Evolutionary conservation across 2,888 invertebrate species (phyloP), one percentile per base, ranked within the genome.

Genomic region (Patella depressa): DNA sequence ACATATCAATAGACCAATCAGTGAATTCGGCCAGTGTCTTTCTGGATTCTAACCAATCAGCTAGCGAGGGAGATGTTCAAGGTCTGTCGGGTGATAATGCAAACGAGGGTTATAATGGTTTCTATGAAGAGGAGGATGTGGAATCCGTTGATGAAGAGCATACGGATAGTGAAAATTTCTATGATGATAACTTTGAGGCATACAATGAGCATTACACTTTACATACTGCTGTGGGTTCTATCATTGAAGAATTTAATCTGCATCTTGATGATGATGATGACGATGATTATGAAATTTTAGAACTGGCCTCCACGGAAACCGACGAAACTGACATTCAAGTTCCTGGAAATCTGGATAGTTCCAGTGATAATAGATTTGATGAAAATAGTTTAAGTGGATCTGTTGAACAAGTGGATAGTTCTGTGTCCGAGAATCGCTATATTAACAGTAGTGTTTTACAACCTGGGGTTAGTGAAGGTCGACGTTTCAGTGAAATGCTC

Each of bases 161-260:
- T 78, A 86, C 88, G 0, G 87, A 88, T 81, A 86, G 87, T 81
- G 88, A 88, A 77, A 85, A 88, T 80, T 86, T 88, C 77, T 88
- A 88, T 75, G 89, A 89, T 78, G 89, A 89, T 80, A 86, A 88
- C 82, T 88, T 86, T 74, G 88, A 88, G 77, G 88, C 88, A 77
- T 88, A 88, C 75, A 88, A 88, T 74, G 88, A 89, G 78, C 88
- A 89, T 53, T 88, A 89, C 73, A 86, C 86, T 73, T 79, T 88
- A 45, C 85, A 85, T 80, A 78, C 86, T 14, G 86, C 87, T 73
- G 85, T 81, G 72, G 86, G 84, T 53, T 85, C 86, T 65, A 82
- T 85, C 29, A 86, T 85, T 29, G 88, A 89, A 74, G 88, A 88
- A 72, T 84, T 86, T 74, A 88, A 87, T 77, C 82, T 84, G 15